These are phyloP conservation scores for Myotis planiceps DNA, from an alignment of 2,797 vertebrate species.

Conservation along the genomic window DNA sequence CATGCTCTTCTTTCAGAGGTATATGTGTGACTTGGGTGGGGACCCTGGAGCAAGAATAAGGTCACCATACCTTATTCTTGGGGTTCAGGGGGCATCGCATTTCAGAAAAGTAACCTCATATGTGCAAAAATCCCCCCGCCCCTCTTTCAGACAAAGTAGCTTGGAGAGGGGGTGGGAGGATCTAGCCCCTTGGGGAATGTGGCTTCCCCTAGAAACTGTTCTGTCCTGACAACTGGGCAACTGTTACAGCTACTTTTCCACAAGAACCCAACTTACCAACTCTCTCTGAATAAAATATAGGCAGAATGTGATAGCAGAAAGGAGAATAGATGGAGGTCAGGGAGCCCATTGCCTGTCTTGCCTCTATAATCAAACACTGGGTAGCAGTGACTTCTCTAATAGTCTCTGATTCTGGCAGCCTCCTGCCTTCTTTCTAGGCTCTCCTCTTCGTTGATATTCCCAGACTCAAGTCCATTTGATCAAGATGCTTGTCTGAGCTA, in stretches of 20 bases:
- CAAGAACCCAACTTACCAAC: not conserved
- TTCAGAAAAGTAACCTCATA: not conserved
- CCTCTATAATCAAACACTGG: not conserved
- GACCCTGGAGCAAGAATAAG: not conserved
- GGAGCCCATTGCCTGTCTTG: not conserved
- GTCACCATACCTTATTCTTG: not conserved
- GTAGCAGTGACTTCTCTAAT: not conserved
- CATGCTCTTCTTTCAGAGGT: not conserved
- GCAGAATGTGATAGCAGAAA: not conserved
- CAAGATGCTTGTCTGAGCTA: not conserved
- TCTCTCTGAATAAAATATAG: not conserved
- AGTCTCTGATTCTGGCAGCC: not conserved
- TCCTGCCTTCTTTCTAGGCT: not conserved
- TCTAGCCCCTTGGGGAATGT: not conserved
- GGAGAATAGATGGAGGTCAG: not conserved
- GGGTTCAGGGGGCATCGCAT: not conserved
- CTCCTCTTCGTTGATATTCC: not conserved
- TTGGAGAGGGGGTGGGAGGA: rapidly evolving
- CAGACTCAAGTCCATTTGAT: not conserved
- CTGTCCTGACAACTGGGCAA: not conserved
- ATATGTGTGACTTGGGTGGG: not conserved
- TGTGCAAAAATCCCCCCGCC: not conserved
- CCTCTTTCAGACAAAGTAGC: not conserved
- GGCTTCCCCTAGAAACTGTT: not conserved
- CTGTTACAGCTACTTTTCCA: not conserved